Base-by-base conservation (phyloP, 2,888 invertebrate species). In the Blastobasis adustella region DNA sequence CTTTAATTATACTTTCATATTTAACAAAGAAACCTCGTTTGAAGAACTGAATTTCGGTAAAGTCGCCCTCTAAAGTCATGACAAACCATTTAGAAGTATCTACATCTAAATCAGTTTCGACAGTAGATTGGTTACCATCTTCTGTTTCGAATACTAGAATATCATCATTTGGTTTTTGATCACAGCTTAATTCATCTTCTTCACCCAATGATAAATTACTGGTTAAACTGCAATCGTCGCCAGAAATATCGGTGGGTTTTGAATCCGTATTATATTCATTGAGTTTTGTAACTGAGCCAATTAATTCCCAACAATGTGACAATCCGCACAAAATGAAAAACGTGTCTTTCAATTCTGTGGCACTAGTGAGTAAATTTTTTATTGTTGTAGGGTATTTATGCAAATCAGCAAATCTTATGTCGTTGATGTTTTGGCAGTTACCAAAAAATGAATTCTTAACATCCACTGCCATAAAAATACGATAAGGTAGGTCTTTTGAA, bases 51-150 rank as follows among this genome's bases (percentile, higher is more conserved):
- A 92, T 77, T 65, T 89, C 89, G 10, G 68, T 72, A 66, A 91
- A 91, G 67, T 89, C 89, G 52, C 89, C 79, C 73, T 90, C 89
- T 44, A 91, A 58, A 45, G 76, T 87, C 73, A 91, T 82, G 54
- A 91, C 76, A 60, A 90, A 89, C 91, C 91, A 92, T 71, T 83
- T 86, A 38, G 84, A 87, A 10, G 65, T 66, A 39, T 72, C 72
- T 41, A 52, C 49, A 47, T 59, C 44, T 9, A 52, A 40, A 37
- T 49, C 46, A 10, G 39, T n/a, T 39, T 49, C 46, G 47, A 7
- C 47, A 46, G 36, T 8, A 38, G 37, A 37, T 23, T 23, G 23
- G 23, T 23, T 23, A 23, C 23, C 23, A 23, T 23, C 23, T 23
- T 3, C 23, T 23, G 23, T 23, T 23, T 23, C 23, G 23, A 23